phyloP scores from a whole-genome alignment of 2,888 invertebrate genomes.

The Hydropsyche betteni region DNA sequence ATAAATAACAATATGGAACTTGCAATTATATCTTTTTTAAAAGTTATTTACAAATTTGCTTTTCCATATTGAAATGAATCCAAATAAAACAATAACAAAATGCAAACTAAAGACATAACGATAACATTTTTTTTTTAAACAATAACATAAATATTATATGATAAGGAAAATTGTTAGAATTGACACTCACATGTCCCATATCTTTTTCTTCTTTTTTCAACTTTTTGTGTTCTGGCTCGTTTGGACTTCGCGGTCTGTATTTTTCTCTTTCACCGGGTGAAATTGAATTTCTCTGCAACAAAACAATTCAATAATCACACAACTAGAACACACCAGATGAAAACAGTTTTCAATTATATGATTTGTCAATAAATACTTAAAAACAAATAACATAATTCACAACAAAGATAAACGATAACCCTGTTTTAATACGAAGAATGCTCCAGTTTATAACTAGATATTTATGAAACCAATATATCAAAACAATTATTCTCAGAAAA shows the following conservation, averaged over 20 bases:
- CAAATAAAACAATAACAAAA: not conserved
- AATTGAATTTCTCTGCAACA: constrained; percentile 81
- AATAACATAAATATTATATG: not conserved
- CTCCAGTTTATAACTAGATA: too few species aligned
- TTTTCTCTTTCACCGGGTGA: constrained; percentile 86
- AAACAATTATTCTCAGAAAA: too few species aligned
- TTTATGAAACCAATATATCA: too few species aligned
- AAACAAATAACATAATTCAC: too few species aligned
- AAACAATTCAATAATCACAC: constrained; percentile 28
- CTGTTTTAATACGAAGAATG: too few species aligned
- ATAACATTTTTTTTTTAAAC: not conserved
- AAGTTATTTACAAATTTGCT: not conserved
- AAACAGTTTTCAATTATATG: too few species aligned
- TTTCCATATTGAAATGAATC: not conserved
- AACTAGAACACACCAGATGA: not conserved
- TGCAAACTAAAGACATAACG: not conserved
- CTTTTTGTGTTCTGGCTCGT: constrained; percentile 75
- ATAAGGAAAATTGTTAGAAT: not conserved
- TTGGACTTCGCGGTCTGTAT: constrained; percentile 82
- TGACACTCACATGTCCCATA: constrained; percentile 76
- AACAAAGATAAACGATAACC: not conserved
- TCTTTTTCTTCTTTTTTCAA: constrained; percentile 86
- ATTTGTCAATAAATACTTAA: too few species aligned
- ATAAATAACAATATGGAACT: constrained; percentile 17
- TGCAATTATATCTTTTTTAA: not conserved